These are phyloP conservation scores for Lasioglossum pauxillum DNA, from an alignment of 2,888 invertebrate species.

Conservation along the genomic window DNA sequence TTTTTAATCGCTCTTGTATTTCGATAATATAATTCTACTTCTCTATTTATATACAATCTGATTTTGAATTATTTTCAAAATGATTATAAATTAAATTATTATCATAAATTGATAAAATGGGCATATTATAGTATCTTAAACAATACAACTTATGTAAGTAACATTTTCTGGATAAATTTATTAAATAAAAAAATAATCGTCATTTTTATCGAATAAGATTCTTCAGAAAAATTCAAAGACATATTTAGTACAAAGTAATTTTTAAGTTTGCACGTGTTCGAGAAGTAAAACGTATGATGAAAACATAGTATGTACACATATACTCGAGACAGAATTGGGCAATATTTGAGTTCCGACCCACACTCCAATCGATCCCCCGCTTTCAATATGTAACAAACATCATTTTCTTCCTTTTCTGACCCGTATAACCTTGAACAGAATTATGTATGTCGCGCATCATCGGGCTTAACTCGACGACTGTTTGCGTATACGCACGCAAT, in stretches of 20 bases:
- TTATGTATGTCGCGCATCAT: not conserved
- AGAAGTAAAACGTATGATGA: not conserved
- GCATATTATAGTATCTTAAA: too few species aligned
- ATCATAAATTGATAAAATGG: not conserved
- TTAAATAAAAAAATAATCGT: not conserved
- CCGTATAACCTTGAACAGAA: not conserved
- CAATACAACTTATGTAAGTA: too few species aligned
- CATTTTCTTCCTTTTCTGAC: conserved; percentile 1
- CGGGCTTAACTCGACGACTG: not conserved
- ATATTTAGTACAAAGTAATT: not conserved
- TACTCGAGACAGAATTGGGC: not conserved
- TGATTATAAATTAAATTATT: not conserved
- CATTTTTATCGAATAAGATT: not conserved
- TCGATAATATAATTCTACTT: not conserved
- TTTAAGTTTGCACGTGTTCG: not conserved
- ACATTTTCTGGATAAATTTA: not conserved
- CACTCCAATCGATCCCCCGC: not conserved
- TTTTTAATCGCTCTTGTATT: not conserved
- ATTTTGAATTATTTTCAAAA: not conserved
- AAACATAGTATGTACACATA: not conserved
- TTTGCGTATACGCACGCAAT: not conserved
- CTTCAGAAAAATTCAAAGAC: not conserved
- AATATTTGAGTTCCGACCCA: not conserved
- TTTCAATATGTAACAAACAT: not conserved
- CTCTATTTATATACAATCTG: not conserved